Percentiles rank a stretch among this genome's conserved stretches.
phyloP scores from a whole-genome alignment of 2,797 vertebrate species.

The Meriones psammophilus region DNA sequence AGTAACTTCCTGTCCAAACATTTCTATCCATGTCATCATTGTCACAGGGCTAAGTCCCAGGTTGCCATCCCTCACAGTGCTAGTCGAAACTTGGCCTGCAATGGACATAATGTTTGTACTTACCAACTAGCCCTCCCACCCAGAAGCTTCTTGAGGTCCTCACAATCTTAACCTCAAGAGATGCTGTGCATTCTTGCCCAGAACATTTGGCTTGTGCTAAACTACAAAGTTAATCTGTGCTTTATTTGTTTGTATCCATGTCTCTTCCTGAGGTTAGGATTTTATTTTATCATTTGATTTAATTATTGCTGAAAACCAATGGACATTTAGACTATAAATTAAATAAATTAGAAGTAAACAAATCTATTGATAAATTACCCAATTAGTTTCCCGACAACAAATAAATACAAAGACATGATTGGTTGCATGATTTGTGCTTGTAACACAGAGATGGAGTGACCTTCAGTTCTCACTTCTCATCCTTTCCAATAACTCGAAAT shows the following conservation, averaged over 20 bases:
- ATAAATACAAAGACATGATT: background rate
- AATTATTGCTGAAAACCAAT: background rate
- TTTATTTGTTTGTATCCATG: background rate
- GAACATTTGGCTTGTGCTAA: background rate
- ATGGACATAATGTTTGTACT: too few relatives aligned
- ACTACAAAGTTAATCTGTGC: background rate
- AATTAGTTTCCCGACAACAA: background rate
- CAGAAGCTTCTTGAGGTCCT: background rate
- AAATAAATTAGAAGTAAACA: background rate
- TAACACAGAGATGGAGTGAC: background rate
- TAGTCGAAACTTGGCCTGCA: background rate
- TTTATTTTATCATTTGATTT: background rate
- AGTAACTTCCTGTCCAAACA: background rate
- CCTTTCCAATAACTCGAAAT: background rate
- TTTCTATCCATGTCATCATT: background rate
- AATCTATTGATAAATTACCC: background rate
- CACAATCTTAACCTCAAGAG: background rate
- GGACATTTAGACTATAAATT: background rate
- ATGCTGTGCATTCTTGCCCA: background rate
- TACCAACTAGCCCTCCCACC: background rate
- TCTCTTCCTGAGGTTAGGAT: background rate
- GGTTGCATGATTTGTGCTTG: background rate
- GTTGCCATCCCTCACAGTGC: background rate
- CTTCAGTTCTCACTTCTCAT: background rate
- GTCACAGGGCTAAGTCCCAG: background rate